Evolutionary conservation across 1,140 invertebrate genomes (phyloP), one percentile per base, ranked within the genome.

Genomic region (Megalopta genalis): DNA sequence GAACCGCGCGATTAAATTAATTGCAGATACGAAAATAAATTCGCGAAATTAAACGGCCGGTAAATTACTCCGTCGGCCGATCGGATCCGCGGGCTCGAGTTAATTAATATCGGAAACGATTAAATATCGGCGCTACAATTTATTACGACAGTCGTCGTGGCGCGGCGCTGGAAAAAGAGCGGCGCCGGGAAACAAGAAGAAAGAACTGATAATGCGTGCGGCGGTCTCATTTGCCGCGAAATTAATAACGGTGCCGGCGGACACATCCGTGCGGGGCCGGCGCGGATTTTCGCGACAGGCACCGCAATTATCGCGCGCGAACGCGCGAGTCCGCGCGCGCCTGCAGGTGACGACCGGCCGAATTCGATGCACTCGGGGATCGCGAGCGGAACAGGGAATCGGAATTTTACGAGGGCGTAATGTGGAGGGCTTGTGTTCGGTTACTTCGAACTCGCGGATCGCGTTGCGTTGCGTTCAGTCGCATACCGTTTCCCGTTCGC

Each of bases 381-480:
- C n/a, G n/a, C n/a, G n/a, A n/a, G n/a, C n/a, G n/a, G n/a, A 49
- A 14, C 42, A 39, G 14, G 14, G 27, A 27, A 10, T 7, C 16
- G 3, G 21, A 39, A 39, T 64, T 64, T 21, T 7, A 5, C 37
- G 32, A 14, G 14, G 42, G 46, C 60, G 23, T 54, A 42, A 65
- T 25, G 23, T 49, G 62, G 46, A 59, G 32, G 80, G 54, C 62
- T 78, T n/a, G 71, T 70, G 52, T 66, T 69, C 79, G 65, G 71
- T 82, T 80, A 68, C 68, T 81, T 83, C 57, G 69, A 67, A 80
- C 60, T 59, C 37, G 12, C 83, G 25, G 18, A 3, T 39, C 71
- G 21, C 21, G 39, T 46, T 32, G 18, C 70, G 39, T 37, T 32
- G n/a, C n/a, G n/a, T n/a, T n/a, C n/a, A n/a, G n/a, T n/a, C n/a